Evolutionary conservation across 2,113 vertebrate genomes (phyloP).

Genomic region (Malurus cyaneus): DNA sequence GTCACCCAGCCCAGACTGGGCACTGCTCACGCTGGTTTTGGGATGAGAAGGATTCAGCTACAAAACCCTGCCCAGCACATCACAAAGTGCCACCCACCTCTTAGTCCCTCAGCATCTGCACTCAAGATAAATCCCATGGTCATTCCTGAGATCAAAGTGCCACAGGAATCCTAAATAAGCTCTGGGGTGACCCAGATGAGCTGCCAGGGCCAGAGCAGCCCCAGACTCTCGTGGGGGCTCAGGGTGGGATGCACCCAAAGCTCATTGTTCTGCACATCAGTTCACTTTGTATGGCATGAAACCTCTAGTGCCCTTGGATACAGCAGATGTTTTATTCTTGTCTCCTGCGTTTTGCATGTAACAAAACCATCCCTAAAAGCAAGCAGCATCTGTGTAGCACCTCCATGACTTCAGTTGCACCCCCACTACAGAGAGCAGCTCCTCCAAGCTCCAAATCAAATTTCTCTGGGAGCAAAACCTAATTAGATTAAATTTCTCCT

Average conservation of each 20-base stretch:
- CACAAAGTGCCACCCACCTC: background rate
- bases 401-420: background rate
- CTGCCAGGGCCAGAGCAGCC: background rate
- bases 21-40: rapidly evolving
- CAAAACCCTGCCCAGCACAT: background rate
- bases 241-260: background rate
- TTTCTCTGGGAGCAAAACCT: background rate
- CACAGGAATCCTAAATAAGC: background rate
- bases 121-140: background rate
- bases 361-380: background rate
- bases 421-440: background rate
- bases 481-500: background rate
- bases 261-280: background rate
- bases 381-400: background rate
- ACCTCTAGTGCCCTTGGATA: background rate
- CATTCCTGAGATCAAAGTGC: background rate
- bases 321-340: background rate
- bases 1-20: background rate
- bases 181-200: background rate
- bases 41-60: background rate
- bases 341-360: background rate
- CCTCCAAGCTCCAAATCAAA: background rate
- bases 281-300: background rate
- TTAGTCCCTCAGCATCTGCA: background rate
- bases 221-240: background rate